These are phyloP conservation scores for Brotogeris chrysoptera DNA, from an alignment of 2,797 vertebrate genomes.

Conservation along the genomic window DNA sequence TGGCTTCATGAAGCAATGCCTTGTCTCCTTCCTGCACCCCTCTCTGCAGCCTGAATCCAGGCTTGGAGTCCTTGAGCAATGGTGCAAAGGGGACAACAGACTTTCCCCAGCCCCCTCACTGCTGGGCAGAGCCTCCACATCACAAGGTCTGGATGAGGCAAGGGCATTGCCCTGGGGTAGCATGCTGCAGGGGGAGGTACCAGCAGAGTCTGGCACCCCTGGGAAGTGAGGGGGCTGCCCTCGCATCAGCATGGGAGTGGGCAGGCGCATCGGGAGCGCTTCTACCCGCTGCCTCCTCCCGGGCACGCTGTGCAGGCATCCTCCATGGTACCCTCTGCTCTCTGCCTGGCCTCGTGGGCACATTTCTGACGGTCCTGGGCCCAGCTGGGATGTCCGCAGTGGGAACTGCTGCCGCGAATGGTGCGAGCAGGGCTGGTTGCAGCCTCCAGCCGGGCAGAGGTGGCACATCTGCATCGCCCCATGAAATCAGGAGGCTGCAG, in stretches of 20 bases:
- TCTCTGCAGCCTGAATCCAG: background rate
- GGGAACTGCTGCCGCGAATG: fast-evolving
- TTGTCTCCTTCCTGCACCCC: background rate
- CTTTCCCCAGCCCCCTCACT: background rate
- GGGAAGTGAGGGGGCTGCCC: background rate
- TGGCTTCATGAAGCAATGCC: fast-evolving
- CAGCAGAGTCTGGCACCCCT: background rate
- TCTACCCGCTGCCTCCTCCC: background rate
- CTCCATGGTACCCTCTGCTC: background rate
- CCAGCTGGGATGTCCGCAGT: fast-evolving
- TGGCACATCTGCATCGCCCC: fast-evolving
- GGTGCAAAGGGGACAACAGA: background rate
- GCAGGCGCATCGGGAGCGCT: fast-evolving
- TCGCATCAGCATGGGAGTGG: fast-evolving
- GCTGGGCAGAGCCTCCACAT: background rate
- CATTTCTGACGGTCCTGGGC: background rate
- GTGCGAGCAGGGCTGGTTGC: fast-evolving
- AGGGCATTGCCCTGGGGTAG: fast-evolving
- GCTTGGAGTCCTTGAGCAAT: fast-evolving
- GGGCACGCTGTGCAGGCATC: fast-evolving
- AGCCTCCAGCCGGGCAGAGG: background rate
- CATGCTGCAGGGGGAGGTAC: background rate
- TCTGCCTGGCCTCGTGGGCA: fast-evolving
- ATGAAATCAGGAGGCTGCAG: fast-evolving
- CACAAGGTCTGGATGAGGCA: no score